phyloP scores from a whole-genome alignment of 1,140 invertebrate genomes.

The Drosophila kanapiae region DNA sequence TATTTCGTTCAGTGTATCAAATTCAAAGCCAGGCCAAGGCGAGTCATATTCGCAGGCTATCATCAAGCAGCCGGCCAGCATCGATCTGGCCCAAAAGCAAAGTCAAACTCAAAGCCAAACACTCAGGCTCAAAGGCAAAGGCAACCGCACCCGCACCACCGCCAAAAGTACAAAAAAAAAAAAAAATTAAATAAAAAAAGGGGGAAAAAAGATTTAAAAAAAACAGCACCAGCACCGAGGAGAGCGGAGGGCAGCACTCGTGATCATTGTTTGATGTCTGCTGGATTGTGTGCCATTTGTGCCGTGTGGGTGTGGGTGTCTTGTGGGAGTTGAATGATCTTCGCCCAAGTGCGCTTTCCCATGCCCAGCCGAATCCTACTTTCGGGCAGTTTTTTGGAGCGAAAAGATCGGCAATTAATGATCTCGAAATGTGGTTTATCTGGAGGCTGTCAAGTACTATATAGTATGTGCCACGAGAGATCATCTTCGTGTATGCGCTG shows the following conservation, averaged over 20 bases:
- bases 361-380: conserved; percentile 32
- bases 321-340: conserved; percentile 62
- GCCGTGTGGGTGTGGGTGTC: conserved; percentile 57
- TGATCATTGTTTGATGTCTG: conserved; percentile 69
- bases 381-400: conserved; percentile 57
- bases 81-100: conserved; percentile 57
- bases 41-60: conserved; percentile 56
- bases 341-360: conserved; percentile 38
- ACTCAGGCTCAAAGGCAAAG: conserved; percentile 32
- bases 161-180: background rate
- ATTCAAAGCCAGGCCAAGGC: conserved; percentile 41
- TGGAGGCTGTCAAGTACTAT: conserved; percentile 41
- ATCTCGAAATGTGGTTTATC: conserved; percentile 74
- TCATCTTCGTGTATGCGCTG: conserved; percentile 52
- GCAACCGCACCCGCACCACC: conserved; percentile 55
- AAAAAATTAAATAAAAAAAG: background rate
- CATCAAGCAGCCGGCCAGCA: conserved; percentile 64
- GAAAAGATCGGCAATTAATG: conserved; percentile 73
- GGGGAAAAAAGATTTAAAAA: conserved; percentile 3
- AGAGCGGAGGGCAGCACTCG: conserved; percentile 45
- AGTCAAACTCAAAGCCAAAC: conserved; percentile 29
- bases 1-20: conserved; percentile 4
- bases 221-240: conserved; percentile 16
- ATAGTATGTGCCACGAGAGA: conserved; percentile 28
- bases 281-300: conserved; percentile 38